Evolutionary conservation across 2,888 invertebrate species (phyloP).

Genomic region (Rhingia campestris): DNA sequence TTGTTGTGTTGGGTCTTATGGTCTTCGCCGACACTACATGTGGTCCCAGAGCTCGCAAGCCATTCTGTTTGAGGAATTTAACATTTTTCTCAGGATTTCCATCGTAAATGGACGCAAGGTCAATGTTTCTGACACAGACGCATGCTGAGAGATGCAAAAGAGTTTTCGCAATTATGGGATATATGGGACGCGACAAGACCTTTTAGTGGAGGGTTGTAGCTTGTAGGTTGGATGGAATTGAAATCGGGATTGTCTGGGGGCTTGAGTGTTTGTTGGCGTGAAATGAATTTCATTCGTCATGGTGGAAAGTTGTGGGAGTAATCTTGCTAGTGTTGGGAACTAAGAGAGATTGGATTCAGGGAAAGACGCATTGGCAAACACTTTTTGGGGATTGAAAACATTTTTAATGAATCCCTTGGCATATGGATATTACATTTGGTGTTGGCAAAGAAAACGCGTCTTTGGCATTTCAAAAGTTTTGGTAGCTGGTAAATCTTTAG

Average conservation of each 20-base stretch:
- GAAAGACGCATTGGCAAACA: no score
- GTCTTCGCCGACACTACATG: conserved; percentile 45
- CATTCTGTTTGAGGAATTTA: conserved; percentile 33
- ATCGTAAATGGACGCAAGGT: conserved; percentile 52
- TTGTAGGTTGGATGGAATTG: conserved; percentile 16
- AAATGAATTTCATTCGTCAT: neutral
- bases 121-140: conserved; percentile 72
- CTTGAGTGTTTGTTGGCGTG: neutral
- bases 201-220: neutral
- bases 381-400: no score
- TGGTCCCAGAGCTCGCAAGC: conserved; percentile 30
- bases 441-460: no score
- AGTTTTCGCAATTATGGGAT: conserved; percentile 16
- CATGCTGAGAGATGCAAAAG: conserved; percentile 64
- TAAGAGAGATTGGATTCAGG: no score
- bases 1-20: conserved; percentile 46
- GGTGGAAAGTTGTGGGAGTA: no score
- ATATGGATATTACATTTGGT: no score
- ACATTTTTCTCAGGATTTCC: conserved; percentile 21
- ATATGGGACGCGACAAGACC: conserved; percentile 20
- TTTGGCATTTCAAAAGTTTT: no score
- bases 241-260: neutral
- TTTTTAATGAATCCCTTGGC: no score
- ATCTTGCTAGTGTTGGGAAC: no score
- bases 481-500: no score